phyloP scores from a whole-genome alignment of 2,888 invertebrate species.

The Drosophila pseudotakahashii region DNA sequence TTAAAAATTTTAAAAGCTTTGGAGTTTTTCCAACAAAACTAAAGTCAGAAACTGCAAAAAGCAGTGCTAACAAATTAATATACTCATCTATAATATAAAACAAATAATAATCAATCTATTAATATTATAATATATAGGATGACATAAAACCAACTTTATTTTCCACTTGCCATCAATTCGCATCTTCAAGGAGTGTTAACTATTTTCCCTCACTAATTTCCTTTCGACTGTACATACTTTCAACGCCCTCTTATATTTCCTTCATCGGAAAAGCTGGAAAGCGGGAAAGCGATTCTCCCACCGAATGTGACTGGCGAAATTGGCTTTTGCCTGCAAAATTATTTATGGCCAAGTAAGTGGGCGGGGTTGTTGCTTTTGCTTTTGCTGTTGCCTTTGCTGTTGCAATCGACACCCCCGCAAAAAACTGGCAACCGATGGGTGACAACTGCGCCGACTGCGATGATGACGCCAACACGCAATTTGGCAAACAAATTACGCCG shows the following conservation, averaged over 20 bases:
- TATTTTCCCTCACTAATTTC: slow-evolving; percentile 31
- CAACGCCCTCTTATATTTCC: slow-evolving; percentile 17
- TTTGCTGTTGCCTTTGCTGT: slow-evolving; percentile 34
- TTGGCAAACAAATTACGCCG: slow-evolving; percentile 71
- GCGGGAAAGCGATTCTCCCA: slow-evolving; percentile 19
- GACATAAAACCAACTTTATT: too few species aligned
- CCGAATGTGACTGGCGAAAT: slow-evolving; percentile 29
- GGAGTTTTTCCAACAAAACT: too few species aligned
- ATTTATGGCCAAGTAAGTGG: slow-evolving; percentile 38
- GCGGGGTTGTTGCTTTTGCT: slow-evolving; percentile 42
- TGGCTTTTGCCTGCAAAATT: slow-evolving; percentile 39
- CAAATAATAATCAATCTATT: too few species aligned
- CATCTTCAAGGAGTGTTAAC: neutral
- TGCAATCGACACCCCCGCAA: slow-evolving; percentile 62
- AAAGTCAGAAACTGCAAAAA: too few species aligned
- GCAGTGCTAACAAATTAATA: too few species aligned
- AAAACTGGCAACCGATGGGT: slow-evolving; percentile 19
- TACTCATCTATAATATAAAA: too few species aligned
- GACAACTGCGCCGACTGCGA: slow-evolving; percentile 19
- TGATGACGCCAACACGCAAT: slow-evolving; percentile 68
- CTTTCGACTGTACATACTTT: slow-evolving; percentile 14
- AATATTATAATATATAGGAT: too few species aligned
- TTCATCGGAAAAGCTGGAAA: neutral
- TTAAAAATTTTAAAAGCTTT: too few species aligned
- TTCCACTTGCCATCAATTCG: neutral